A percentile compares a stretch with the other conserved stretches of the same genome.
Conservation (phyloP, 2,113 vertebrate genomes). For the Notothenia coriiceps region DNA sequence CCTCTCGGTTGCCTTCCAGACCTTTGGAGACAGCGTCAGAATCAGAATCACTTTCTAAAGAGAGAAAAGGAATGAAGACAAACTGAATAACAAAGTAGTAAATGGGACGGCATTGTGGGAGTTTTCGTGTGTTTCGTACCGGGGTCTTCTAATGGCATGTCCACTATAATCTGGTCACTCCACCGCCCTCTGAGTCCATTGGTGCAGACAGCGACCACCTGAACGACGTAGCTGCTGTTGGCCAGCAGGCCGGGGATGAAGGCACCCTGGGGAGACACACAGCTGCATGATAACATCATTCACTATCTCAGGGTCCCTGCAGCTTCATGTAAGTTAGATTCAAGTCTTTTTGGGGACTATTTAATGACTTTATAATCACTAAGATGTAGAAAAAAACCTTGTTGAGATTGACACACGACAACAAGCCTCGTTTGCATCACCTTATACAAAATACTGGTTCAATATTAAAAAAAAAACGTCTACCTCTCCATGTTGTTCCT, state of each 20-base stretch:
- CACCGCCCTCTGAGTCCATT: constrained; percentile 92
- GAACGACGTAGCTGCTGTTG: constrained; percentile 97
- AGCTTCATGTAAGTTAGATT: too few species aligned
- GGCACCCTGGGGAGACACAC: constrained; percentile 86
- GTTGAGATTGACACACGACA: too few species aligned
- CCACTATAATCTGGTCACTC: constrained; percentile 95
- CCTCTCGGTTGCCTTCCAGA: constrained; percentile 65
- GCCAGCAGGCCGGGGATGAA: constrained; percentile 91
- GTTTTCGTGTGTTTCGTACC: constrained; percentile 81
- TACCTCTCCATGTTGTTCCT: too few species aligned
- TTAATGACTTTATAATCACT: too few species aligned
- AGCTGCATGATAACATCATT: not conserved
- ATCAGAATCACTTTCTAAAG: constrained; percentile 73
- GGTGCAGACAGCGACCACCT: constrained; percentile 94
- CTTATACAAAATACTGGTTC: too few species aligned
- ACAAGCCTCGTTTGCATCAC: too few species aligned
- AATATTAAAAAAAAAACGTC: too few species aligned
- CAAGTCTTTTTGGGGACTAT: too few species aligned
- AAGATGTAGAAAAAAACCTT: too few species aligned
- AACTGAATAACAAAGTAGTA: not conserved
- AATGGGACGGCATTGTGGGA: not conserved
- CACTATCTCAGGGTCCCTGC: too few species aligned
- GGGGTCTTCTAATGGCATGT: constrained; percentile 92
- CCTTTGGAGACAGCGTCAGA: constrained; percentile 56
- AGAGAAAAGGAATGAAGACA: not conserved